Base-by-base conservation (phyloP, 2,113 vertebrate genomes). In the Eolophus roseicapilla region DNA sequence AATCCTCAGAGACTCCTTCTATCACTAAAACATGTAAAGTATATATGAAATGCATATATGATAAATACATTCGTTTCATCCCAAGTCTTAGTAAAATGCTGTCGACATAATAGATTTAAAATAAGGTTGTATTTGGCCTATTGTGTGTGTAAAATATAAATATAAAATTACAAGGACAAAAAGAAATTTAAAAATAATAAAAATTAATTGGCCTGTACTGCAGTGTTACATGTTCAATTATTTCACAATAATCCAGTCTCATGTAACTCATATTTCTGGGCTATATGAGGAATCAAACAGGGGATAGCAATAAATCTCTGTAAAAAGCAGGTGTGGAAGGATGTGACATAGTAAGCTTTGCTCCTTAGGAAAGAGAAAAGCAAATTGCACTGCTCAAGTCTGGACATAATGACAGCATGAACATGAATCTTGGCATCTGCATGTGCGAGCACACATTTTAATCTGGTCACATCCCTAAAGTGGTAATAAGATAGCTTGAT, bases 401-500 rank as follows among this genome's bases (percentile, higher is more conserved):
- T 95, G 90, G 82, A 69, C 52, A 39, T 27, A 94, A 82, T 71
- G 93, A 86, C 89, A 95, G 86, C 80, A 84, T 0, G 44, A 69
- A 84, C 83, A 84, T 41, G 70, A 84, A 69, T 71, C 82, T 85
- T 93, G 95, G 70, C 88, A 96, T 90, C 74, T 93, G 88, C 92
- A 90, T 79, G 57, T 69, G 80, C 67, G 27, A 94, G 64, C 84
- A 79, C 83, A 91, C 43, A 67, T 92, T 96, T 95, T 75, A 97
- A 91, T 94, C 95, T 81, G 79, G 55, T 96, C 89, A 84, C 93
- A 96, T 95, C 71, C 79, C 20, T 49, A 28, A 62, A 63, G 93
- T 82, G 85, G 93, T 92, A 96, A 97, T 95, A 94, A 90, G 92
- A 70, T 87, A 81, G 55, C 70, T 76, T 85, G 95, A 93, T 90